Evolutionary conservation across 1,140 invertebrate genomes (phyloP), one percentile per base, ranked within the genome.

Genomic region (Lanistes nyassanus): DNA sequence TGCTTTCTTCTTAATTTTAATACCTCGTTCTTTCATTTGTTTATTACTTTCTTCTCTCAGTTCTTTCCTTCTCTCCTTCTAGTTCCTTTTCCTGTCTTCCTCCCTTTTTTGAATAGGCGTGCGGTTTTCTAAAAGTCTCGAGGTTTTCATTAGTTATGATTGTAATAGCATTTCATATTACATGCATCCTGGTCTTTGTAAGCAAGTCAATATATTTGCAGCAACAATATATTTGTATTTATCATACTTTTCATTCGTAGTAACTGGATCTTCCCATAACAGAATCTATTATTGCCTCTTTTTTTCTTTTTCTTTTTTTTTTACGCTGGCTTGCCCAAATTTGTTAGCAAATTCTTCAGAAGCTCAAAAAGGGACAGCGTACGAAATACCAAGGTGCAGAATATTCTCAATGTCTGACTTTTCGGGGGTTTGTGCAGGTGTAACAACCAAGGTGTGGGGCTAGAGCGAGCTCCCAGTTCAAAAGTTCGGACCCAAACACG

Each of bases 21-120:
- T 23, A n/a, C 26, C 34, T 21, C 34, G 60, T 13, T 60, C 55
- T 39, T 21, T 67, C 21, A 26, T 69, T n/a, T 62, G 34, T 53
- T 65, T 75, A n/a, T 51, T 68, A 51, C 74, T 68, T 36, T 62
- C 39, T 47, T 62, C 64, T 70, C 74, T 75, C 31, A 39, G 53
- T 69, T 65, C 31, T 67, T 36, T 16, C 65, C n/a, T 7, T 11
- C 65, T 67, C 65, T 16, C 31, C n/a, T 7, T 67, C 65, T 67
- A n/a, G 29, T n/a, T 67, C 11, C 37, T n/a, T 11, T n/a, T 67
- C 65, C 9, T n/a, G 29, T n/a, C n/a, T 36, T 34, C 11, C n/a
- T n/a, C 6, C 9, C 42, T 21, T 69, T 31, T 69, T 13, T 69
- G 21, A n/a, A n/a, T n/a, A n/a, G n/a, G n/a, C n/a, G n/a, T n/a